These are phyloP conservation scores for Hedya salicella DNA, from an alignment of 2,888 invertebrate genomes.

Conservation along the genomic window DNA sequence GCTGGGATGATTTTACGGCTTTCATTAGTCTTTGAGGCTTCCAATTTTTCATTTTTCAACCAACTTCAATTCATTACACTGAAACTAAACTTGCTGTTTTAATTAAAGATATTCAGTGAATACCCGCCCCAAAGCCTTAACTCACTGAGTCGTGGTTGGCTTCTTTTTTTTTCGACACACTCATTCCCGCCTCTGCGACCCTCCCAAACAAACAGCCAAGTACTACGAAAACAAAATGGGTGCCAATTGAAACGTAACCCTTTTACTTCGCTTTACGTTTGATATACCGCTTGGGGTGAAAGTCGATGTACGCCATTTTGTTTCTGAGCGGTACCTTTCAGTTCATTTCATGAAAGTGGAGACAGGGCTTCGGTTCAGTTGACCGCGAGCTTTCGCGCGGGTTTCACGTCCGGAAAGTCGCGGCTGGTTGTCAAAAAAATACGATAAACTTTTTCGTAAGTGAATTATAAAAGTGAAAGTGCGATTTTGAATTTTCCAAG, in stretches of 20 bases:
- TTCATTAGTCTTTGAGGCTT: conserved; percentile 51
- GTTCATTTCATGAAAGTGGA: conserved; percentile 82
- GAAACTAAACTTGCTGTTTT: conserved; percentile 75
- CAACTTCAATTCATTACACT: conserved; percentile 76
- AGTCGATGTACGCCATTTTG: conserved; percentile 58
- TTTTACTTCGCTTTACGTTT: conserved; percentile 19
- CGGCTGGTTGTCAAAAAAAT: conserved; percentile 45
- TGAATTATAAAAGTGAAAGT: conserved; percentile 44
- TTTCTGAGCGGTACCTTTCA: conserved; percentile 62
- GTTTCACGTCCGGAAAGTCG: conserved; percentile 54
- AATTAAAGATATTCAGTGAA: conserved; percentile 81
- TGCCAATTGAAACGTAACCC: conserved; percentile 43
- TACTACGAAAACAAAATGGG: conserved; percentile 78
- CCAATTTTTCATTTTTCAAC: conserved; percentile 40
- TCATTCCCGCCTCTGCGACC: conserved; percentile 85
- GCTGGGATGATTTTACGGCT: conserved; percentile 32
- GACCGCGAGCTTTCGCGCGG: conserved; percentile 81
- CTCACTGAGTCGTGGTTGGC: conserved; percentile 84
- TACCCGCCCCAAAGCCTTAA: conserved; percentile 82
- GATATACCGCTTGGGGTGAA: conserved; percentile 41
- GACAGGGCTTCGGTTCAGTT: conserved; percentile 75
- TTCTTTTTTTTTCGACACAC: conserved; percentile 82
- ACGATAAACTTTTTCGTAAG: conserved; percentile 72
- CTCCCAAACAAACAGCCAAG: conserved; percentile 84
- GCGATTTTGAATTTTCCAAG: conserved; percentile 33